phyloP scores from a whole-genome alignment of 1,140 invertebrate genomes.

The Drosophila mayri region DNA sequence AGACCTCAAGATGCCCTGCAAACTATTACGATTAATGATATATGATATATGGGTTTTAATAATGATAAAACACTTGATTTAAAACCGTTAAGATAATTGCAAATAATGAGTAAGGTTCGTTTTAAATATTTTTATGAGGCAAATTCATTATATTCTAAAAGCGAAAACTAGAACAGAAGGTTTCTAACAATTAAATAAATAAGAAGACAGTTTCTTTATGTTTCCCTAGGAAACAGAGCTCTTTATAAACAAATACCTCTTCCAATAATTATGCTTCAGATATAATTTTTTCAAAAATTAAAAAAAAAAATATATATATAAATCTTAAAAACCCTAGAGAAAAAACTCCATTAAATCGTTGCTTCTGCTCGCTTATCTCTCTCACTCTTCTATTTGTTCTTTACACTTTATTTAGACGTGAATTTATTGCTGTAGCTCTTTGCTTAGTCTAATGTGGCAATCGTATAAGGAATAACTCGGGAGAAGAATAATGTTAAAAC shows the following conservation, averaged over 20 bases:
- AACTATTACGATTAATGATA: constrained; percentile 48
- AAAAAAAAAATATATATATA: too few relatives aligned
- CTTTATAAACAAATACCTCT: too few relatives aligned
- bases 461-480: constrained; percentile 37
- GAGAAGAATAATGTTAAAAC: constrained; percentile 29
- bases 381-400: constrained; percentile 68
- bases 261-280: too few relatives aligned
- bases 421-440: constrained; percentile 73
- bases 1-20: constrained; percentile 69
- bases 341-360: constrained; percentile 19
- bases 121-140: too few relatives aligned
- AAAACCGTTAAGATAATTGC: too few relatives aligned
- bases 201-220: too few relatives aligned
- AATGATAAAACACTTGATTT: background rate
- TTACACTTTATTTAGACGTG: constrained; percentile 83
- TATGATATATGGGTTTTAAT: background rate
- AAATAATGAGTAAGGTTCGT: too few relatives aligned
- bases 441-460: constrained; percentile 71
- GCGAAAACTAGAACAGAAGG: too few relatives aligned
- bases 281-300: too few relatives aligned
- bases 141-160: background rate
- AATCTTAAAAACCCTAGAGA: background rate
- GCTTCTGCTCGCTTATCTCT: constrained; percentile 57
- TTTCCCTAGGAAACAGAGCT: too few relatives aligned
- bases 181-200: too few relatives aligned